Conservation (phyloP, 2,113 vertebrate species). For the Nanorana parkeri region DNA sequence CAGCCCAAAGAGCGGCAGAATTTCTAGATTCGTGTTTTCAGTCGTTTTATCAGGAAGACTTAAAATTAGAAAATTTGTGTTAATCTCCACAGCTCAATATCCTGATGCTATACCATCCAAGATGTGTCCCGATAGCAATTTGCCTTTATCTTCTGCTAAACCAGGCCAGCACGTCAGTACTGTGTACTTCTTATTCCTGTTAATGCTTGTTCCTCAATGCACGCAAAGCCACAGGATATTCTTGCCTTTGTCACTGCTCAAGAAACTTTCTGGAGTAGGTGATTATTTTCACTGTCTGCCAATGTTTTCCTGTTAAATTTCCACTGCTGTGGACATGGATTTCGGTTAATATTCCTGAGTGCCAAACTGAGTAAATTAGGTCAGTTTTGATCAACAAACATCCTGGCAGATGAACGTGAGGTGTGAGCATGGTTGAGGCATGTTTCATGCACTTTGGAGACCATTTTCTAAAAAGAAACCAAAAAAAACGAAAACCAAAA, state of each 20-base stretch:
- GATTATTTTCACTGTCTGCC: constrained; percentile 60
- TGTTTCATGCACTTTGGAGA: constrained; percentile 85
- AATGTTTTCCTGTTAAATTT: constrained; percentile 63
- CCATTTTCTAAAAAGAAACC: constrained; percentile 68
- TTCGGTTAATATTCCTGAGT: constrained; percentile 93
- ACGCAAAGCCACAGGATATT: constrained; percentile 17
- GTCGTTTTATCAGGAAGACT: constrained; percentile 87
- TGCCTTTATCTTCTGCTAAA: constrained; percentile 61
- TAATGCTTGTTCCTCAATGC: neutral
- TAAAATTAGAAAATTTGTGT: constrained; percentile 82
- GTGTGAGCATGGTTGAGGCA: constrained; percentile 78
- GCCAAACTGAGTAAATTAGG: constrained; percentile 87
- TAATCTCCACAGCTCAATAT: constrained; percentile 75
- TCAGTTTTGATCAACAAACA: constrained; percentile 81
- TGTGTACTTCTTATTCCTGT: neutral
- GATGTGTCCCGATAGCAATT: constrained; percentile 60
- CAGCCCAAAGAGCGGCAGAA: constrained; percentile 73
- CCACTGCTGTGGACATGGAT: constrained; percentile 70
- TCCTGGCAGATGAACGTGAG: constrained; percentile 76
- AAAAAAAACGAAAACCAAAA: constrained; percentile 22
- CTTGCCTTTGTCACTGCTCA: constrained; percentile 70
- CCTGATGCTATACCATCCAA: constrained; percentile 67
- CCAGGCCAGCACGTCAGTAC: constrained; percentile 57
- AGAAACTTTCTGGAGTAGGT: constrained; percentile 67
- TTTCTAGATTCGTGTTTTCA: constrained; percentile 69